A percentile compares a stretch with the other conserved stretches of the same genome.
phyloP scores from a whole-genome alignment of 2,797 vertebrate species.

The Acipenser transmontanus region DNA sequence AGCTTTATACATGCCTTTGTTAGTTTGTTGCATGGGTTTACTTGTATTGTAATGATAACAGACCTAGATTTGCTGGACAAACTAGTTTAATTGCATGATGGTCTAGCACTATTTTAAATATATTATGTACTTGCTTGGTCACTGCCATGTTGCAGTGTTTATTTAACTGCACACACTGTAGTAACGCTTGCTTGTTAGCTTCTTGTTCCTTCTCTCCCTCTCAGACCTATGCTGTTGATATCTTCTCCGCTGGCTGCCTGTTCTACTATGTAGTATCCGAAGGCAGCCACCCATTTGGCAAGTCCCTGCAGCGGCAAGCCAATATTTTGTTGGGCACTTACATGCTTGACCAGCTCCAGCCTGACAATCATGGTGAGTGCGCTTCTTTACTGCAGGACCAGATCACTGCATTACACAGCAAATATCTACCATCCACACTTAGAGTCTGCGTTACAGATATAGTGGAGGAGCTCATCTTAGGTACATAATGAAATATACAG shows the following conservation, averaged over 20 bases:
- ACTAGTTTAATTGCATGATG: no score
- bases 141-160: no score
- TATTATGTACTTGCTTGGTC: no score
- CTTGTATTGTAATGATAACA: no score
- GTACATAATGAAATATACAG: no score
- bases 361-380: conserved; percentile 72
- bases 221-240: conserved; percentile 89
- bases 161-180: no score
- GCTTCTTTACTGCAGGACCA: background rate
- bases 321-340: conserved; percentile 86
- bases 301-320: conserved; percentile 90
- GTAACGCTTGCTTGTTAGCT: no score
- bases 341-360: conserved; percentile 70
- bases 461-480: background rate
- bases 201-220: conserved; percentile 12
- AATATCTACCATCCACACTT: no score
- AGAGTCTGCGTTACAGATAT: no score
- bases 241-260: conserved; percentile 94
- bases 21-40: no score
- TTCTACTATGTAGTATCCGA: conserved; percentile 91
- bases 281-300: conserved; percentile 90
- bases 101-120: no score
- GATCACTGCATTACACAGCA: fast-evolving
- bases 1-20: background rate
- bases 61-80: no score